Conservation (phyloP, 2,888 invertebrate genomes). For the Eumacrocentrus americanus region DNA sequence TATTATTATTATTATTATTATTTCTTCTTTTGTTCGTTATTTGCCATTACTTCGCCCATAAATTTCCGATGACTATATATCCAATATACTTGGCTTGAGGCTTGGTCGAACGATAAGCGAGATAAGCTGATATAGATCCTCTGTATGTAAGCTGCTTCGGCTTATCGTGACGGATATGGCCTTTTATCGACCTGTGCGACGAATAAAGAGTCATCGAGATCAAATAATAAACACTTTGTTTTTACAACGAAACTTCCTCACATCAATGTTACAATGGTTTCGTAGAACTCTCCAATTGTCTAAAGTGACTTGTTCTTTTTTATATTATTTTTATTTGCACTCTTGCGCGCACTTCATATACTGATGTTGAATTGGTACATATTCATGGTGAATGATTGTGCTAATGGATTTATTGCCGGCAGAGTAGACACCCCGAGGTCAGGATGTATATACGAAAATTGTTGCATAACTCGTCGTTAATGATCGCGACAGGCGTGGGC, state of each 20-base stretch:
- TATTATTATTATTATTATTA: background rate
- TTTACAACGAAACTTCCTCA: too few species aligned
- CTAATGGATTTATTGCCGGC: conserved; percentile 6
- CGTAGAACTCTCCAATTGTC: too few species aligned
- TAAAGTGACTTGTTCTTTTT: too few species aligned
- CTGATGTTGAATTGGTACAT: too few species aligned
- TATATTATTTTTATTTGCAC: too few species aligned
- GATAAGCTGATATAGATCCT: conserved; percentile 28
- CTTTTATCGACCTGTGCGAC: conserved; percentile 14
- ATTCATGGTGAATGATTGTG: background rate
- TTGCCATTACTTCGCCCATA: background rate
- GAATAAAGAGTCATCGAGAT: background rate
- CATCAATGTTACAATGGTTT: conserved; percentile 1
- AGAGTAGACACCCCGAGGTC: background rate
- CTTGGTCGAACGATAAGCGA: conserved; percentile 26
- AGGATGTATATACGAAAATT: conserved; percentile 18
- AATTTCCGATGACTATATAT: background rate
- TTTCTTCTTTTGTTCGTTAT: background rate
- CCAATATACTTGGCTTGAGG: conserved; percentile 20
- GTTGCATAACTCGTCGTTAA: conserved; percentile 18
- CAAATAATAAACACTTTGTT: conserved; percentile 3
- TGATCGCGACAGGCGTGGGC: conserved; percentile 25
- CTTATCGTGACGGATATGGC: conserved; percentile 18
- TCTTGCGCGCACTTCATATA: too few species aligned
- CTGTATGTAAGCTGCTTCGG: conserved; percentile 20